Conservation (phyloP, 2,113 vertebrate genomes). For the Chinchilla lanigera region DNA sequence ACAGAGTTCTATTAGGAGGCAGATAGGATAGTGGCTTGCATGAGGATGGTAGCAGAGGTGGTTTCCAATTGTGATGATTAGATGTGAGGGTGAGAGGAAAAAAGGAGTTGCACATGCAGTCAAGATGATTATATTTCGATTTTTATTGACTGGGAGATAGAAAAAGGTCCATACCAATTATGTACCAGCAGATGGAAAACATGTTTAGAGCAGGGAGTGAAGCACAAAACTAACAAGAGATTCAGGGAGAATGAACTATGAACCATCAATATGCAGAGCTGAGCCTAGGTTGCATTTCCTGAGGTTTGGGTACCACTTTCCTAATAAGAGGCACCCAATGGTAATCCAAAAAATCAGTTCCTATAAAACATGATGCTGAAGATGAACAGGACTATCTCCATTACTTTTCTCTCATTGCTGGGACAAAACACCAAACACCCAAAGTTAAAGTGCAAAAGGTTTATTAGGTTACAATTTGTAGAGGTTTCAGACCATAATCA, state of each 20-base stretch:
- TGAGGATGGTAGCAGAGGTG: background rate
- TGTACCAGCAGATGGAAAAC: background rate
- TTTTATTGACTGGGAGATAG: background rate
- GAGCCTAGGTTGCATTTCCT: background rate
- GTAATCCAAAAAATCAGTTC: background rate
- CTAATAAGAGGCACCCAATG: background rate
- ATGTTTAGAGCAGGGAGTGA: background rate
- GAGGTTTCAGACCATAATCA: background rate
- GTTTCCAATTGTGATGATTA: too few species aligned
- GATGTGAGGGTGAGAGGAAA: background rate
- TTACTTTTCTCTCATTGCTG: background rate
- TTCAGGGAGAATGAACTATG: background rate
- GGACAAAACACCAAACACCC: background rate
- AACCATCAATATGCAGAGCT: background rate
- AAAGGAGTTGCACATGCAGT: background rate
- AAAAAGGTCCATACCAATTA: background rate
- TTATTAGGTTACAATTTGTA: background rate
- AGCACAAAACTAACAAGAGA: background rate
- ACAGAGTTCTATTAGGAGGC: background rate
- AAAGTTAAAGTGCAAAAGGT: background rate
- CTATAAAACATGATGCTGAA: background rate
- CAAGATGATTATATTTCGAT: background rate
- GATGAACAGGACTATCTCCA: background rate
- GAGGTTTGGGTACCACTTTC: background rate
- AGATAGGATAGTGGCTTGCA: accelerated